Evolutionary conservation across 2,888 invertebrate species (phyloP), one percentile per base, ranked within the genome.

Genomic region (Steinernema carpocapsae): DNA sequence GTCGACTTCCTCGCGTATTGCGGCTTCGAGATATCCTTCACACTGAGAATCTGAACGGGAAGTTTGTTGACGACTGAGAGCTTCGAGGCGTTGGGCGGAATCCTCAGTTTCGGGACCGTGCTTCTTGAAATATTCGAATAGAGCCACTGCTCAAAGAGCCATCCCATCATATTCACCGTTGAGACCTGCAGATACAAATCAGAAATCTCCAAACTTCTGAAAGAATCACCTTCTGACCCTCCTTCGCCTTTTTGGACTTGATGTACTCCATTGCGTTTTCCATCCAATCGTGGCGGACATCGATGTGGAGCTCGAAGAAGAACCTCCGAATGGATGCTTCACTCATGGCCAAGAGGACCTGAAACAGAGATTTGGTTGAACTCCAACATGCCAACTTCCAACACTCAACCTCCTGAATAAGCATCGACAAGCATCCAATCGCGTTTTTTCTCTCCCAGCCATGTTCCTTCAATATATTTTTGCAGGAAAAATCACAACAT

Each of bases 1-100:
- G 4, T 32, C 12, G 64, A 4, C 14, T 29, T 26, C 2, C 26
- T 26, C 29, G 14, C 26, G 37, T 64, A 64, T 2, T 29, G 26
- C 10, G 64, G 64, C 19, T 64, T 64, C 2, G 64, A 64, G 29
- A 64, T 64, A 19, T 64, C 64, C 64, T 29, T 37, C 6, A 64
- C 64, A n/a, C 64, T 64, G 29, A 64, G 29, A 19, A 64, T 64
- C 29, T 64, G 64, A 1, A 64, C 3, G 17, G 64, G 64, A 4
- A 64, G 1, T 4, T 64, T 29, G 7, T 26, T 64, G 3, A 32
- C 32, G 1, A 64, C 29, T 6, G 32, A 17, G 14, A 64, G 64
- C 12, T 32, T 26, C 26, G 64, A 64, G 14, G 64, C 64, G 17
- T 64, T 64, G 32, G 64, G 4, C 6, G 64, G 64, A 10, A 64